Evolutionary conservation across 2,797 vertebrate genomes (phyloP).

Genomic region (Merluccius polli): DNA sequence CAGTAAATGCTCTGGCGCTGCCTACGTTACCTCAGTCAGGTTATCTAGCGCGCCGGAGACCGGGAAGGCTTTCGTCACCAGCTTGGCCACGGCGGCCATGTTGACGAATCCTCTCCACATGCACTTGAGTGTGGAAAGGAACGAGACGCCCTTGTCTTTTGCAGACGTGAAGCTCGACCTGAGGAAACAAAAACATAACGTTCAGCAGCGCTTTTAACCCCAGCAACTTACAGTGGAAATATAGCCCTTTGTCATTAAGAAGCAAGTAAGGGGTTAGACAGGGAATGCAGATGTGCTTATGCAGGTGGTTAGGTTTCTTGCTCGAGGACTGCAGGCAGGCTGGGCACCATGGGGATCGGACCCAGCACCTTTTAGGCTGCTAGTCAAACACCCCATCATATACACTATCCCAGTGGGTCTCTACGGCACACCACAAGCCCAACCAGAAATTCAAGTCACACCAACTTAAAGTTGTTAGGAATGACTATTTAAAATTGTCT

Average conservation of each 20-base stretch:
- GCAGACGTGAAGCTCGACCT: slow-evolving; percentile 80
- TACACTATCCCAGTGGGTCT: neutral
- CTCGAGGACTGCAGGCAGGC: neutral
- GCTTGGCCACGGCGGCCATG: slow-evolving; percentile 95
- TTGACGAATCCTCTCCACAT: slow-evolving; percentile 95
- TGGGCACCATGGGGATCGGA: neutral
- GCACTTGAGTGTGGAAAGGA: slow-evolving; percentile 82
- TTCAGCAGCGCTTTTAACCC: neutral
- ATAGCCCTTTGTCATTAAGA: neutral
- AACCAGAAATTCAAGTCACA: neutral
- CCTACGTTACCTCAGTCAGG: slow-evolving; percentile 81
- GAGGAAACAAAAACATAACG: slow-evolving; percentile 30
- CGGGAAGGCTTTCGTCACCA: slow-evolving; percentile 91
- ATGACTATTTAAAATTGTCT: neutral
- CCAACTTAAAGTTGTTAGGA: neutral
- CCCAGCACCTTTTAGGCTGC: neutral
- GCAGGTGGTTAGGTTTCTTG: neutral
- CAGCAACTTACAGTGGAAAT: neutral
- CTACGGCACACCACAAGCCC: neutral
- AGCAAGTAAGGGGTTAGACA: neutral
- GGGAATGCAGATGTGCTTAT: neutral
- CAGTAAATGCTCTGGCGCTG: neutral
- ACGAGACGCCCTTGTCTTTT: slow-evolving; percentile 85
- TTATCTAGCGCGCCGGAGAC: slow-evolving; percentile 91
- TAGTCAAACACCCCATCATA: too few relatives aligned